Base-by-base conservation (phyloP, 2,797 vertebrate species). In the Chaetodon trifasciatus region DNA sequence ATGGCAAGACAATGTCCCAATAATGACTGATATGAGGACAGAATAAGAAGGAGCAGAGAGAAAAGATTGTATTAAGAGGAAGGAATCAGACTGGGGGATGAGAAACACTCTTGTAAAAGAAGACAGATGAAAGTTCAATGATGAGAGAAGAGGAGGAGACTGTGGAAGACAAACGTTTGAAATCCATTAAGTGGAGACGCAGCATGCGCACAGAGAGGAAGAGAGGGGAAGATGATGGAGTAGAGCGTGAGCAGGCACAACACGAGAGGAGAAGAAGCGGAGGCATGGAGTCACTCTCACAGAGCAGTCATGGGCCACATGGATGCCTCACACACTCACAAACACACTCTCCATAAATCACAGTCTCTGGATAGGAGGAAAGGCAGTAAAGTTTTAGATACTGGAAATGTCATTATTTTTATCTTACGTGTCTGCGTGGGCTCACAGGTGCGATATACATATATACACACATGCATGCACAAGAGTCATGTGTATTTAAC, bases 361-460 rank as follows among this genome's bases (percentile, higher is more conserved):
- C 67, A 72, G 6, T 83, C 39, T 64, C 46, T 47, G 21, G 61
- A 49, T 37, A 44, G 60, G 53, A 42, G 49, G 64, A 74, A 76
- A 82, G 17, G 65, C 35, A 71, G 65, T 58, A 67, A 67, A 66
- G 46, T 57, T 78, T 75, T 72, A 82, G 23, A 75, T 76, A 75
- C 70, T 74, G 70, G 69, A 82, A 78, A 83, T 79, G 74, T 77
- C 83, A 85, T 86, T 81, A 80, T 83, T 23, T 58, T 68, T 71
- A 79, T 62, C 28, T 11, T 15, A 53, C 71, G 49, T 63, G 67
- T 74, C 47, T 70, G 46, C 46, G 2, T 60, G 40, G 68, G 42
- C 70, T 71, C 57, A 57, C 10, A 70, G 78, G 69, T 70, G 53
- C 39, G 40, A 32, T 83, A 71, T 21, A 46, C 10, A 63, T 32